Conservation (phyloP, 2,113 vertebrate species). For the Orcinus orca region DNA sequence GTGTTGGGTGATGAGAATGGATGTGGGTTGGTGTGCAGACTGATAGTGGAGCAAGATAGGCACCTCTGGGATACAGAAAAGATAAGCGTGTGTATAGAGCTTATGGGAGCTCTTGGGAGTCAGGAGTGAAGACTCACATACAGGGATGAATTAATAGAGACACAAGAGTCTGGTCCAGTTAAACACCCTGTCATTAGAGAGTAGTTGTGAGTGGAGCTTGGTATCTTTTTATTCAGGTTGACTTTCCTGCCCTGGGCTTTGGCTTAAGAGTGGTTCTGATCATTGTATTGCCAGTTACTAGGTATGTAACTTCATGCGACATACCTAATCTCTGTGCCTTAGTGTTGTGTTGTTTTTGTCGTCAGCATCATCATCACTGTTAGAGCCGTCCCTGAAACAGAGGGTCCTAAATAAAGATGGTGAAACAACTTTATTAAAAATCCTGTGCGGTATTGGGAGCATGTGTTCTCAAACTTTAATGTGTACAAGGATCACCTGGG, state of each 20-base stretch:
- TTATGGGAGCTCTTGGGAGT: neutral
- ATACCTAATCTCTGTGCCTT: neutral
- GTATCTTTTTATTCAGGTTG: neutral
- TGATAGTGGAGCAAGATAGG: neutral
- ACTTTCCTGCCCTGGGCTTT: neutral
- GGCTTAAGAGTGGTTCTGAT: neutral
- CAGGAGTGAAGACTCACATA: neutral
- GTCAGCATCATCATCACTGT: neutral
- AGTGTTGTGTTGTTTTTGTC: neutral
- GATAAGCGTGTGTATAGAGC: neutral
- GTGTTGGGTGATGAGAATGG: neutral
- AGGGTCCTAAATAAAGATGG: neutral
- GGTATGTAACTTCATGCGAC: neutral
- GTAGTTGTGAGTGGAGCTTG: neutral
- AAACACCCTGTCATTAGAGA: neutral
- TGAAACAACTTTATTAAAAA: neutral
- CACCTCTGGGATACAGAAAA: neutral
- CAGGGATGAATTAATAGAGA: neutral
- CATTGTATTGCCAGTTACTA: neutral
- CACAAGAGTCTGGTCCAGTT: neutral
- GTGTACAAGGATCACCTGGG: neutral
- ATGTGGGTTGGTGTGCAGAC: neutral
- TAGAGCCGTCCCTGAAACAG: neutral
- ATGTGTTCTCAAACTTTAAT: neutral
- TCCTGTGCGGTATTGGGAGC: neutral